These are phyloP conservation scores for Lycaena phlaeas DNA, from an alignment of 2,888 invertebrate species.

Conservation along the genomic window DNA sequence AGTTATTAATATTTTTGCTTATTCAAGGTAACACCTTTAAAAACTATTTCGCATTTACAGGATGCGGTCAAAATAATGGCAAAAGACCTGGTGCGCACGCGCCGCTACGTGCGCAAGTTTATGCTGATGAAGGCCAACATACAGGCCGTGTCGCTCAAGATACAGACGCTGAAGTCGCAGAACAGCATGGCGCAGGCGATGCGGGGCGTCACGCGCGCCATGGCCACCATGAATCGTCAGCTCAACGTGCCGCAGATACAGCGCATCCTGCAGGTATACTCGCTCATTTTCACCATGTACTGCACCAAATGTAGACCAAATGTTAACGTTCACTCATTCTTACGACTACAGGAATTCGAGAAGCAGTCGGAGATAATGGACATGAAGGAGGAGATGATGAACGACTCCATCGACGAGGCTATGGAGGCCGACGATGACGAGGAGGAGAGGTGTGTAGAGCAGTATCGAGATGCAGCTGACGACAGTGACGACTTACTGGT, in stretches of 20 bases:
- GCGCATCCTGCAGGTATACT: slow-evolving; percentile 79
- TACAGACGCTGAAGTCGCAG: slow-evolving; percentile 97
- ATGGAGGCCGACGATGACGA: slow-evolving; percentile 99
- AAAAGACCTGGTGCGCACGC: slow-evolving; percentile 96
- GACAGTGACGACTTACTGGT: no score
- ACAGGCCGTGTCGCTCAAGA: slow-evolving; percentile 97
- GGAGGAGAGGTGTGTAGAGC: slow-evolving; percentile 95
- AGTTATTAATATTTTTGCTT: no score
- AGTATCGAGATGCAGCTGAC: no score
- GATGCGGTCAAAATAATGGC: slow-evolving; percentile 99
- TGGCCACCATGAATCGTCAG: slow-evolving; percentile 98
- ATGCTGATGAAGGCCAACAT: slow-evolving; percentile 99
- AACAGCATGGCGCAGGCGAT: slow-evolving; percentile 99
- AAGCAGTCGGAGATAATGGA: slow-evolving; percentile 99
- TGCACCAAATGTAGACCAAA: no score
- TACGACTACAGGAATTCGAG: slow-evolving; percentile 97
- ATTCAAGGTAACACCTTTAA: no score
- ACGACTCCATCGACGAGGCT: slow-evolving; percentile 99
- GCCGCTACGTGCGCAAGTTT: slow-evolving; percentile 97
- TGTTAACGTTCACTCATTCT: no score
- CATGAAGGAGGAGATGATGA: slow-evolving; percentile 99
- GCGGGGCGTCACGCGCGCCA: slow-evolving; percentile 98
- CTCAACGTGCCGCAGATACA: slow-evolving; percentile 99
- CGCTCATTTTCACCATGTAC: no score
- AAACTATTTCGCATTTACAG: slow-evolving; percentile 54